Conservation (phyloP, 1,140 invertebrate species). For the Apis florea region DNA sequence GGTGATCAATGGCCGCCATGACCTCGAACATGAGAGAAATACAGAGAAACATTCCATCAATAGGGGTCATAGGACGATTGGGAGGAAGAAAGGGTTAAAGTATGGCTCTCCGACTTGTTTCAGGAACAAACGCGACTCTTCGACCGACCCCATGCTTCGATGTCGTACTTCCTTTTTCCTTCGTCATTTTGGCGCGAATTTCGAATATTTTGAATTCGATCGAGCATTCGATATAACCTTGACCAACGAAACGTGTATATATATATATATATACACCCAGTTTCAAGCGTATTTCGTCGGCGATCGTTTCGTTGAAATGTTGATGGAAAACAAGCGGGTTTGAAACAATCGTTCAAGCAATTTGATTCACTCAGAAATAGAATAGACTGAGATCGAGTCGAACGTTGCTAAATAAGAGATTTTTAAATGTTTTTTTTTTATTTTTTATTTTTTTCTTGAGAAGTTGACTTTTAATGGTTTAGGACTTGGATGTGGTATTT, state of each 20-base stretch:
- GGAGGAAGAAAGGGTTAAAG: constrained; percentile 34
- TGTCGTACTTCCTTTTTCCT: constrained; percentile 53
- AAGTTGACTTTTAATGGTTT: not conserved
- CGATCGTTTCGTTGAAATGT: constrained; percentile 4
- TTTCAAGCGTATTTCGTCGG: not conserved
- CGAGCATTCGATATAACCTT: not conserved
- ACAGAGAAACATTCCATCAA: constrained; percentile 57
- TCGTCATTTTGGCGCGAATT: constrained; percentile 21
- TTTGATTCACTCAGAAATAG: not conserved
- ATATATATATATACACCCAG: not conserved
- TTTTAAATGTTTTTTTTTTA: not conserved
- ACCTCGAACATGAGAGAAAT: constrained; percentile 42
- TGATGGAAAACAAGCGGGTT: not conserved
- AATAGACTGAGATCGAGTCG: not conserved
- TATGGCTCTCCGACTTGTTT: constrained; percentile 29
- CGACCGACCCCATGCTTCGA: not conserved
- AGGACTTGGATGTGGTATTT: not conserved
- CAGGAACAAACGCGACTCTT: constrained; percentile 31
- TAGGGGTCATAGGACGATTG: constrained; percentile 20
- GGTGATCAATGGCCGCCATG: constrained; percentile 47
- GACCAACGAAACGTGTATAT: not conserved
- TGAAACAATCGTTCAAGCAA: not conserved
- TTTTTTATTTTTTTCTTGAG: not conserved
- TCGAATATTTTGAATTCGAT: not conserved
- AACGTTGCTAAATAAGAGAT: not conserved